Evolutionary conservation across 2,113 vertebrate genomes (phyloP), one percentile per base, ranked within the genome.

Genomic region (Elephas maximus): DNA sequence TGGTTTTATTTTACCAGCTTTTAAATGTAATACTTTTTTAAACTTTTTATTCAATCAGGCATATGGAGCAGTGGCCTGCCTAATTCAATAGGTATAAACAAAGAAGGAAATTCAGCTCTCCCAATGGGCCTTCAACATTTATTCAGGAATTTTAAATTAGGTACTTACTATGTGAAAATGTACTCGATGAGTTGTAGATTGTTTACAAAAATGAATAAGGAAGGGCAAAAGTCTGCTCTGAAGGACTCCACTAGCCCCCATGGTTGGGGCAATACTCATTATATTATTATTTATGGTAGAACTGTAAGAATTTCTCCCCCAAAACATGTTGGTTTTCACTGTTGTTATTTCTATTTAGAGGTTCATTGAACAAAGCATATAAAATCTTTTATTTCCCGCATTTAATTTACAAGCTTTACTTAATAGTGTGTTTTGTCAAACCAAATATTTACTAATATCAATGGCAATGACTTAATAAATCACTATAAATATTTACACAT

Each of bases 21-120:
- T 90, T 96, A n/a, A 95, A 85, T 8, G 77, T 26, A 92, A 57
- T 83, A 28, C 21, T 37, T 37, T 37, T 78, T 95, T 80, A 88
- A 67, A 83, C 26, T 48, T 78, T 17, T 60, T 28, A 69, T 23
- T 84, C 18, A 95, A 51, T 44, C 17, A 6, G 62, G 28, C 26
- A 51, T 8, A 23, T n/a, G 6, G 1, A 3, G 1, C 17, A 41
- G 28, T 74, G 0, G 0, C 21, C 67, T 37, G 45, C 18, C 81
- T 88, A 41, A 73, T 60, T 30, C 3, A 71, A 7, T 37, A 51
- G 24, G 8, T 41, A 11, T 3, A 87, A 21, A 30, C 15, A 48
- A 88, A 7, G 45, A 1, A 95, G 69, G 21, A 20, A 78, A 26
- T 24, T 51, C 44, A 1, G 23, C 0, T 5, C 0, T 51, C n/a